Evolutionary conservation across 1,140 invertebrate species (phyloP), one percentile per base, ranked within the genome.

Genomic region (Ctenoplectra terminalis): DNA sequence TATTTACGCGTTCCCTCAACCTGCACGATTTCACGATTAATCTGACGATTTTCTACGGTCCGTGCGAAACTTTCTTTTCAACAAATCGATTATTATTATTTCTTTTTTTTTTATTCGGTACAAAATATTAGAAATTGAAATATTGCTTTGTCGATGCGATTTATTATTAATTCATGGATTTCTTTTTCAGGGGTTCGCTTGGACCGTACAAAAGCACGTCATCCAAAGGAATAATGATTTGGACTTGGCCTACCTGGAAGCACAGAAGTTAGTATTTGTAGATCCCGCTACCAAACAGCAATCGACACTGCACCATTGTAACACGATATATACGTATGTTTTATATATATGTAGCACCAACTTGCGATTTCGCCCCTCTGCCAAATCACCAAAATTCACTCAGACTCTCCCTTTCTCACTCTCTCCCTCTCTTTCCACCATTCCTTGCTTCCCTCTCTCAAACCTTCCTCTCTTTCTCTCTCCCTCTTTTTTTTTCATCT

Each of bases 201-300:
- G 70, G 72, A 87, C 23, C 85, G 85, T 87, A 78, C 40, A 87
- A 66, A 60, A 71, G 50, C 46, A 29, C 67, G 67, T 74, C 70
- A 69, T 83, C 75, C 82, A 76, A 77, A 91, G 92, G 89, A 93
- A 94, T 93, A 93, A 94, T 93, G 92, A 94, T 90, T 93, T 88
- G 89, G 92, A 93, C 91, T 94, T 94, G 93, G 92, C 93, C 93
- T 94, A 94, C 93, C 93, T 94, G 92, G 89, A 94, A 94, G 93
- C 93, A 94, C 93, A 94, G 93, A 94, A 94, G 93, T 94, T 94
- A 94, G 93, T 94, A 94, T 94, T 93, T 92, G 92, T 93, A 93
- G 93, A 90, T 93, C 93, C 92, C 93, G 93, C 92, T 94, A 94
- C 93, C 93, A 94, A 92, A 90, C 89, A 88, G 91, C 91, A 91